Conservation (phyloP, 2,888 invertebrate species). For the Loripinus fragilis region DNA sequence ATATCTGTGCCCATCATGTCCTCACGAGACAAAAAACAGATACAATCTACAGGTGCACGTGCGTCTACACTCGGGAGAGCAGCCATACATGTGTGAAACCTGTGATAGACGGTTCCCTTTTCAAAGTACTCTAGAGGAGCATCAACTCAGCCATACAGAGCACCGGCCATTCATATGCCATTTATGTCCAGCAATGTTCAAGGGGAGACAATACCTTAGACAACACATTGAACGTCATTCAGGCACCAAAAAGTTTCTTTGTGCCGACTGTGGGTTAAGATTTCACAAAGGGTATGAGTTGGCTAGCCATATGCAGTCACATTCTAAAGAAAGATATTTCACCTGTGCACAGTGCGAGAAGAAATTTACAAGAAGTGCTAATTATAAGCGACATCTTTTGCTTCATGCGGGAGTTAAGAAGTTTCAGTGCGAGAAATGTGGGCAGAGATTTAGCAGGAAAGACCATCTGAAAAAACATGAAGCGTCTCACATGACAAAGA, state of each 20-base stretch:
- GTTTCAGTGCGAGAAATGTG: slow-evolving; percentile 12
- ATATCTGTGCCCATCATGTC: background rate
- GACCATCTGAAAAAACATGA: slow-evolving; percentile 1
- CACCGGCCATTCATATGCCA: background rate
- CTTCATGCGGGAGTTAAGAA: background rate
- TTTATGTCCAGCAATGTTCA: background rate
- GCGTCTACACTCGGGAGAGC: background rate
- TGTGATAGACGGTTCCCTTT: background rate
- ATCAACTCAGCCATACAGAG: background rate
- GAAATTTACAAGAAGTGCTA: background rate
- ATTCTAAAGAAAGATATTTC: background rate
- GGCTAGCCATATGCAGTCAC: background rate
- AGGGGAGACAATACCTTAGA: background rate
- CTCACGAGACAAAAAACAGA: background rate
- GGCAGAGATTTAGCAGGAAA: background rate
- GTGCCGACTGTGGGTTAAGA: background rate
- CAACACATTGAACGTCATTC: background rate
- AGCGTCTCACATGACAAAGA: no score
- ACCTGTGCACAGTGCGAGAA: background rate
- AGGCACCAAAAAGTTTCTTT: background rate
- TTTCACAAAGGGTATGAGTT: background rate
- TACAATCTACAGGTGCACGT: background rate
- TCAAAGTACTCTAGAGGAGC: background rate
- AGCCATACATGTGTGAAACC: background rate
- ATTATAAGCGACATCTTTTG: background rate